Percentiles rank a stretch among this genome's conserved stretches.
These are phyloP conservation scores for Punctoribates punctum DNA, from an alignment of 2,888 invertebrate species.

Conservation along the genomic window DNA sequence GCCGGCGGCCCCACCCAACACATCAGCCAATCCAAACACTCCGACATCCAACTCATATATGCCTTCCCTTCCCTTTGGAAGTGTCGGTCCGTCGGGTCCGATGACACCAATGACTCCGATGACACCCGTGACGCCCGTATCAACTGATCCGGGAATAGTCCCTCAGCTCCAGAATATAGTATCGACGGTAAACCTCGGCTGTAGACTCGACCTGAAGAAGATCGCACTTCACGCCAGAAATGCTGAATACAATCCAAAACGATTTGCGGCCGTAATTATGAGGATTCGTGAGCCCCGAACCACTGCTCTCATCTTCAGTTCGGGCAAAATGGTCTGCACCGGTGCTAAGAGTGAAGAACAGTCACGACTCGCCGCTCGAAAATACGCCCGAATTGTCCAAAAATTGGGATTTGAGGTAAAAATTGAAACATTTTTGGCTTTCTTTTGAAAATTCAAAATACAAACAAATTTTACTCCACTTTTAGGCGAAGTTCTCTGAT, in stretches of 20 bases:
- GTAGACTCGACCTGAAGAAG: slow-evolving; percentile 58
- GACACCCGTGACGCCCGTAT: slow-evolving; percentile 71
- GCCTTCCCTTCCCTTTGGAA: neutral
- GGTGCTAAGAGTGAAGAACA: slow-evolving; percentile 61
- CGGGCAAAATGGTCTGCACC: slow-evolving; percentile 62
- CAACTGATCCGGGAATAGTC: slow-evolving; percentile 81
- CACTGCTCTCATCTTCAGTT: slow-evolving; percentile 61
- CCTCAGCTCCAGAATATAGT: slow-evolving; percentile 79
- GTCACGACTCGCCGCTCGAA: slow-evolving; percentile 59
- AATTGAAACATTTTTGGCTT: slow-evolving; percentile 12
- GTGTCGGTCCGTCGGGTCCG: slow-evolving; percentile 16
- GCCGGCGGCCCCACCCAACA: slow-evolving; percentile 7
- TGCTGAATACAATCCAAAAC: slow-evolving; percentile 61
- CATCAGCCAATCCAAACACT: neutral
- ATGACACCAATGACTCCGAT: slow-evolving; percentile 44
- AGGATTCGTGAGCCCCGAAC: slow-evolving; percentile 60
- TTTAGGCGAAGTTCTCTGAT: slow-evolving; percentile 68
- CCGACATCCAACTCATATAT: neutral
- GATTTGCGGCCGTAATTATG: slow-evolving; percentile 62
- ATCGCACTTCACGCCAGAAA: slow-evolving; percentile 60
- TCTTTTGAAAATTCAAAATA: slow-evolving; percentile 17
- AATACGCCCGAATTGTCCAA: slow-evolving; percentile 61
- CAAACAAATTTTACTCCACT: neutral
- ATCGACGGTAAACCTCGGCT: slow-evolving; percentile 59
- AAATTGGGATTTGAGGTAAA: slow-evolving; percentile 58